These are phyloP conservation scores for Nasonovia ribisnigri DNA, from an alignment of 2,888 invertebrate genomes.

Conservation along the genomic window DNA sequence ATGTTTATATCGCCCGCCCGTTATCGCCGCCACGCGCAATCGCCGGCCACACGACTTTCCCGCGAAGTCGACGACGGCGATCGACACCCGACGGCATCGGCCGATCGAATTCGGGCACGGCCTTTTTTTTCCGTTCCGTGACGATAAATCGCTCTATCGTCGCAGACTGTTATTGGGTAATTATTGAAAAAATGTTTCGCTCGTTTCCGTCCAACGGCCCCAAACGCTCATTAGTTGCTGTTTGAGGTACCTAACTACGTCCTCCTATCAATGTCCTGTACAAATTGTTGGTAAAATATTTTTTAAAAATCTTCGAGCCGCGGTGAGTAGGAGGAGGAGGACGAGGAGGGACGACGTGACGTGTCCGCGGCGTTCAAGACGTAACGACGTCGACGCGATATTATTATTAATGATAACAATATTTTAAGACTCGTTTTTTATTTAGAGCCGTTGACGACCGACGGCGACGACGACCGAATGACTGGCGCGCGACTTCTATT, in stretches of 20 bases:
- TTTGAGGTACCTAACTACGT: too few relatives aligned
- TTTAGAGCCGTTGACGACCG: background rate
- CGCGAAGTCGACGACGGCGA: background rate
- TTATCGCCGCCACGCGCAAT: constrained; percentile 9
- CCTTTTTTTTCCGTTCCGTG: background rate
- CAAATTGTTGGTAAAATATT: too few relatives aligned
- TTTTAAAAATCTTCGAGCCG: too few relatives aligned
- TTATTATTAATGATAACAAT: background rate
- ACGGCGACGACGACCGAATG: constrained; percentile 1
- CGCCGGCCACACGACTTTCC: constrained; percentile 13
- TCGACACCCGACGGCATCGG: background rate
- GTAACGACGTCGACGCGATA: background rate
- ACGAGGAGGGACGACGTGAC: background rate
- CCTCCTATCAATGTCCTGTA: too few relatives aligned
- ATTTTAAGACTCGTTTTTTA: background rate
- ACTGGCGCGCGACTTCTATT: background rate
- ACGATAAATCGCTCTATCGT: background rate
- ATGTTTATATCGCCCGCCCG: background rate
- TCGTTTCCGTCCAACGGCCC: too few relatives aligned
- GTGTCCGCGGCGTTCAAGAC: background rate
- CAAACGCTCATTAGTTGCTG: too few relatives aligned
- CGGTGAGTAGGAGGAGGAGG: too few relatives aligned
- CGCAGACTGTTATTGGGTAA: too few relatives aligned
- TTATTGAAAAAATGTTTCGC: too few relatives aligned
- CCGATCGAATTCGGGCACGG: background rate